A percentile compares a stretch with the other conserved stretches of the same genome.
Evolutionary conservation across 2,113 vertebrate genomes (phyloP).

Genomic region (Neoarius graeffei): DNA sequence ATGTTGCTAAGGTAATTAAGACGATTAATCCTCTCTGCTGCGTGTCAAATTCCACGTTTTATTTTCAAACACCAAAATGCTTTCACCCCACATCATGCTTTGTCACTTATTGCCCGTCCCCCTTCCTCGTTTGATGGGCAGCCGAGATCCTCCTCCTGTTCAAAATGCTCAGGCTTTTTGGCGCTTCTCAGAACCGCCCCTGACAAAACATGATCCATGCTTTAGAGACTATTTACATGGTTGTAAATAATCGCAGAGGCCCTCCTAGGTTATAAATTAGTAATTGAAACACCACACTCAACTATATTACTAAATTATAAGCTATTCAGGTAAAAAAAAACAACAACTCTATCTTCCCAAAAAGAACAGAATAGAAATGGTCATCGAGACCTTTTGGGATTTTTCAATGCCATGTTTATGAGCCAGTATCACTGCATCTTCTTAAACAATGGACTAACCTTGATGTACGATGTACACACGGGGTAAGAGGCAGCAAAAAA

Average conservation of each 20-base stretch:
- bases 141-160: neutral
- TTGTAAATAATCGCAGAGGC: neutral
- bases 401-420: neutral
- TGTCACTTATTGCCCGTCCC: neutral
- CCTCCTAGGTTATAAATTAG: neutral
- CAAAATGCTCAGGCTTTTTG: neutral
- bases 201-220: neutral
- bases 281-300: neutral
- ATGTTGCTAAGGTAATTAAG: neutral
- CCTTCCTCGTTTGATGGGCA: neutral
- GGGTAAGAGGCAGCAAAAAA: constrained; percentile 19
- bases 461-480: neutral
- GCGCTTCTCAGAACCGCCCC: neutral
- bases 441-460: constrained; percentile 38
- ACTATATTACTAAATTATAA: neutral
- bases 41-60: neutral
- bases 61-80: neutral
- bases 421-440: neutral
- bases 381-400: neutral
- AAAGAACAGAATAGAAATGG: neutral
- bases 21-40: neutral
- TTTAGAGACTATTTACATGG: neutral
- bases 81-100: neutral
- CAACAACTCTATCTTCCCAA: neutral
- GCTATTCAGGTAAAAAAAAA: neutral